Evolutionary conservation across 2,888 invertebrate genomes (phyloP), one percentile per base, ranked within the genome.

Genomic region (Stenoptilia bipunctidactyla): DNA sequence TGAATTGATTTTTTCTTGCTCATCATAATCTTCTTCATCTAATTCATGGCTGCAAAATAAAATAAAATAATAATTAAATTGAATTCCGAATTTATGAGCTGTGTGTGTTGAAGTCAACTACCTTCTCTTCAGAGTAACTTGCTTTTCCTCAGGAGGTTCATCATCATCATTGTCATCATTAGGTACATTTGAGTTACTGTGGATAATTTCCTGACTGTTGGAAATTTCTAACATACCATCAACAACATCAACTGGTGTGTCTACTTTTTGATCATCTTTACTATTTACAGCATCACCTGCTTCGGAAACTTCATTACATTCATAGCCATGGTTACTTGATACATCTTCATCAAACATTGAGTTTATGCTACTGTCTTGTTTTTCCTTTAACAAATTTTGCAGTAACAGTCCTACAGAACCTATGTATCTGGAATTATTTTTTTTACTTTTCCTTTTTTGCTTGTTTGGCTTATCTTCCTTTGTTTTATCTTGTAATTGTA

Each of bases 371-470:
- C 38, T 57, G 48, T 62, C 65, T 4, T 52, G 56, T 15, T 64
- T 56, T 25, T 77, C 82, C 60, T 86, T 75, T 9, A 86, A 68
- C 45, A 89, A 69, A 67, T 67, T 87, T 48, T 86, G 84, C 50
- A 89, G 61, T 20, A 89, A 60, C 20, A 80, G 64, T 3, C 88
- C 88, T n/a, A 89, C 86, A 36, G 88, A 88, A 25, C 74, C 76
- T 12, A 86, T 50, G 35, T 77, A 63, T 44, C 54, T 72, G 27
- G 50, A 51, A 43, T 56, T 65, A 10, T 53, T 47, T 49, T 61
- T 73, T 42, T 66, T 73, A 45, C 55, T 64, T 27, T 52, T 64
- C 46, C 66, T 76, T 40, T 55, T 66, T 9, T 52, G 40, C 45
- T 68, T 71, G n/a, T 36, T 36, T 8, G 43, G 42, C 42, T 66